A percentile compares a stretch with the other conserved stretches of the same genome.
These are phyloP conservation scores for Siderastrea siderea DNA, from an alignment of 92 coral and sea anemone genomes.

Conservation along the genomic window DNA sequence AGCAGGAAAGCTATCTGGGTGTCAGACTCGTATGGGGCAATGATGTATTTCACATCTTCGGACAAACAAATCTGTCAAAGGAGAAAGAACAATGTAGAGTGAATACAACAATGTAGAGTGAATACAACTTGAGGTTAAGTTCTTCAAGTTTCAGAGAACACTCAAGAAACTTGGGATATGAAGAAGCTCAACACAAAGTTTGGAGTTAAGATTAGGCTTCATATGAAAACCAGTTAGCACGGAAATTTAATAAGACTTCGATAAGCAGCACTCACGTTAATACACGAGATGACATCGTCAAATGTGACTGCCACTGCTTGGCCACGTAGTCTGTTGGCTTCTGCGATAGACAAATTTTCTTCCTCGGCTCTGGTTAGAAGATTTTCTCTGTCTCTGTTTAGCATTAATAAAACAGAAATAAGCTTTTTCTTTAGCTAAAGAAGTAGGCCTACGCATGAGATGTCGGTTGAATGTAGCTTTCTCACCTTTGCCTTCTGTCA, in stretches of 20 bases:
- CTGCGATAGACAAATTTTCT: constrained; percentile 2
- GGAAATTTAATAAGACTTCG: not conserved
- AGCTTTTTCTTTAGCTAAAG: no score
- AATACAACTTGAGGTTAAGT: no score
- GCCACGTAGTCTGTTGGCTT: constrained; percentile 37
- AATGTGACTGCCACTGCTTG: constrained; percentile 65
- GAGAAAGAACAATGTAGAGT: not conserved
- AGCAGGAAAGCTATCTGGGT: constrained; percentile 58
- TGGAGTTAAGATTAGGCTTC: no score
- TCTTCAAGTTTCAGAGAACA: not conserved
- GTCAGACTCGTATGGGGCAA: constrained; percentile 65
- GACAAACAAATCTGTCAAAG: constrained; percentile 16
- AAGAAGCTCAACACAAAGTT: no score
- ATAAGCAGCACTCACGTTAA: constrained; percentile 25
- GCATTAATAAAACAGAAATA: no score
- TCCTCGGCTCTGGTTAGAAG: constrained; percentile 29
- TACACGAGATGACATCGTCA: constrained; percentile 55
- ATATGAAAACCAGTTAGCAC: no score
- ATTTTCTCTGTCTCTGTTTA: constrained; percentile 31
- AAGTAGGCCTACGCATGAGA: not conserved
- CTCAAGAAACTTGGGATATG: no score
- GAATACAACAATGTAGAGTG: not conserved
- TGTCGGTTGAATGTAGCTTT: not conserved
- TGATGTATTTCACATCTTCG: constrained; percentile 20
- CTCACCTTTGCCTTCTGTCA: constrained; percentile 42